phyloP scores from a whole-genome alignment of 2,113 vertebrate genomes.

The Drymodes brunneopygia region DNA sequence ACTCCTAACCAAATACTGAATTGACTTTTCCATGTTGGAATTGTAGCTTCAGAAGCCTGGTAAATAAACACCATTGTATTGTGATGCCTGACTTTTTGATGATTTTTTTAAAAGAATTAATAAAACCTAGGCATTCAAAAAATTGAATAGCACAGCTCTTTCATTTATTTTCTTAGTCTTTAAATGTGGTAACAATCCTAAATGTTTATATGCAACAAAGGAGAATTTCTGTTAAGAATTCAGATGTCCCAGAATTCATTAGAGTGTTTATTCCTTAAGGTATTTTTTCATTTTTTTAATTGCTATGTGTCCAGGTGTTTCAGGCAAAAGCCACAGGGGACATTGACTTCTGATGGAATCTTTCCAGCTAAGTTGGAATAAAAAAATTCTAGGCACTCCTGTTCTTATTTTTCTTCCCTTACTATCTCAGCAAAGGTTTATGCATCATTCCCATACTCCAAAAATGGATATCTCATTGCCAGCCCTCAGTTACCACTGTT shows the following conservation, averaged over 20 bases:
- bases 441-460: neutral
- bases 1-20: neutral
- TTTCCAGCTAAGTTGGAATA: neutral
- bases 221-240: neutral
- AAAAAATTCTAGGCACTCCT: neutral
- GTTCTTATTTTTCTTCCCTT: neutral
- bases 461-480: neutral
- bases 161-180: neutral
- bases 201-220: neutral
- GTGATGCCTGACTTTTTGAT: neutral
- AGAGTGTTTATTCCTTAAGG: neutral
- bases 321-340: neutral
- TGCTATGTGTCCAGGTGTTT: neutral
- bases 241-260: neutral
- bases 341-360: neutral
- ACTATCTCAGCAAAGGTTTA: neutral
- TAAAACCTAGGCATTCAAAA: neutral
- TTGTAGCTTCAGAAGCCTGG: neutral
- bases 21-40: neutral
- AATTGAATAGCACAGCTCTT: neutral
- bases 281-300: neutral
- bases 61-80: neutral
- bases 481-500: neutral
- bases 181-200: neutral
- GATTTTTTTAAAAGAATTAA: neutral